Evolutionary conservation across 2,797 vertebrate genomes (phyloP).

Genomic region (Jordanella pulchra): DNA sequence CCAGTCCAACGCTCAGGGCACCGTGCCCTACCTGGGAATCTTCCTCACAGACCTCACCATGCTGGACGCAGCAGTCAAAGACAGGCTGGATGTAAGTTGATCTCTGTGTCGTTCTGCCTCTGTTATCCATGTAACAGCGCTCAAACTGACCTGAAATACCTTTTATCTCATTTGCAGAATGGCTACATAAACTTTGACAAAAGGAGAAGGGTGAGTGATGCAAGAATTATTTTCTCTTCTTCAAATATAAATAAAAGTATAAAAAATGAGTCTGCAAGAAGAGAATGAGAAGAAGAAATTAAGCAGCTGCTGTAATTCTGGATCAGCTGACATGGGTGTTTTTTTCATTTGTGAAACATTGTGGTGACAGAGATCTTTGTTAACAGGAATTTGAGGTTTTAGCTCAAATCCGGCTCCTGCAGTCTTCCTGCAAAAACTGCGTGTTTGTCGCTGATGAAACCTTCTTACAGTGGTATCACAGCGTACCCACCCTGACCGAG

Average conservation of each 20-base stretch:
- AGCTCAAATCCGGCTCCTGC: constrained; percentile 88
- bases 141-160: constrained; percentile 27
- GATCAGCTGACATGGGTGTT: constrained; percentile 8
- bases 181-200: constrained; percentile 95
- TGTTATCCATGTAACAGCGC: constrained; percentile 17
- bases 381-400: constrained; percentile 91
- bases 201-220: constrained; percentile 84
- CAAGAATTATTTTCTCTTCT: not conserved
- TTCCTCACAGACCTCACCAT: constrained; percentile 93
- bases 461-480: constrained; percentile 85
- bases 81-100: constrained; percentile 84
- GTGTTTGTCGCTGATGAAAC: constrained; percentile 75
- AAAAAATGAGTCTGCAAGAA: not conserved
- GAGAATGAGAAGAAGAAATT: constrained; percentile 25
- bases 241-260: not conserved
- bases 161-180: constrained; percentile 77
- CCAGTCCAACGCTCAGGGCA: constrained; percentile 81
- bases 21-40: constrained; percentile 92
- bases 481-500: constrained; percentile 81
- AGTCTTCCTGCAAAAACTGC: constrained; percentile 88
- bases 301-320: not conserved
- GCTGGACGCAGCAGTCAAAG: constrained; percentile 91
- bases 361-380: constrained; percentile 23
- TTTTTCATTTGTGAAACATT: constrained; percentile 23
- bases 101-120: constrained; percentile 7